phyloP scores from a whole-genome alignment of 1,140 invertebrate species.

The Steinernema khuongi region DNA sequence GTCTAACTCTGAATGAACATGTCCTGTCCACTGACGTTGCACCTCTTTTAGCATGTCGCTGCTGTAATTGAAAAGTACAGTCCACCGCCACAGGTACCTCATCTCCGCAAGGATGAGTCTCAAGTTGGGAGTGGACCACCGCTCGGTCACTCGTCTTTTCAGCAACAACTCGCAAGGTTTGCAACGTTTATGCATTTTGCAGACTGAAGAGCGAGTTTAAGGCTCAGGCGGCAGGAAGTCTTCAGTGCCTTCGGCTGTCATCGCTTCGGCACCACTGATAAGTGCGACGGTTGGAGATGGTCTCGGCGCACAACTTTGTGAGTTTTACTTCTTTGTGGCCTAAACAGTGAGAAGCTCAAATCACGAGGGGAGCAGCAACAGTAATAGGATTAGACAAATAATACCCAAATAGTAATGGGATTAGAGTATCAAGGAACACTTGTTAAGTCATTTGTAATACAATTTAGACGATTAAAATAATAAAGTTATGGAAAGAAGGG shows the following conservation, averaged over 20 bases:
- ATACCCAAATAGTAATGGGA: too few species aligned
- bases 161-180: conserved; percentile 28
- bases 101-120: background rate
- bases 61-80: too few species aligned
- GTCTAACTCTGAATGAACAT: too few species aligned
- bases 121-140: conserved; percentile 29
- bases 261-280: conserved; percentile 36
- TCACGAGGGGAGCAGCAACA: too few species aligned
- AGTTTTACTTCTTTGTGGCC: conserved; percentile 23
- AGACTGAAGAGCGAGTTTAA: conserved; percentile 22
- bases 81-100: too few species aligned
- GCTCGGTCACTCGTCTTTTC: conserved; percentile 36
- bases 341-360: background rate
- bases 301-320: conserved; percentile 32
- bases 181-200: background rate
- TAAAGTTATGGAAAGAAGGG: too few species aligned
- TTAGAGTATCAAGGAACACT: too few species aligned
- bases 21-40: too few species aligned
- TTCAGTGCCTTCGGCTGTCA: conserved; percentile 34
- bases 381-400: too few species aligned
- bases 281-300: conserved; percentile 39
- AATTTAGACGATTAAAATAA: too few species aligned
- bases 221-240: conserved; percentile 27
- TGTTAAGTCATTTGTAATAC: too few species aligned
- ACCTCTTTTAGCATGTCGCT: too few species aligned